Base-by-base conservation (phyloP, 1,140 invertebrate species). In the Mya arenaria region DNA sequence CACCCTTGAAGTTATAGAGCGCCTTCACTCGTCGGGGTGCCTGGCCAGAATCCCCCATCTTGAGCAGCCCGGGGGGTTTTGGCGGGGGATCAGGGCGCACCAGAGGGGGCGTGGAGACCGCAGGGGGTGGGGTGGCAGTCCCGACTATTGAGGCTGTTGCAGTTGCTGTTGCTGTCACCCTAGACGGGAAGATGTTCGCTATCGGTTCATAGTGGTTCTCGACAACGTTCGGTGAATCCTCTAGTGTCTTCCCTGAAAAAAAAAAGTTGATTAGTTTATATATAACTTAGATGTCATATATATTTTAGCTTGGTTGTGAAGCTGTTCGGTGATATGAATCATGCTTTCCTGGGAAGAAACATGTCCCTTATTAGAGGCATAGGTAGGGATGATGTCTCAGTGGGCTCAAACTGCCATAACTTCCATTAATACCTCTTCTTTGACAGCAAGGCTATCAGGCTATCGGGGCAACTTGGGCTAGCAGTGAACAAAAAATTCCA, bases 1-100 rank as follows among this genome's bases (percentile, higher is more conserved):
- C 96, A 63, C 97, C 97, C 94, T 97, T 97, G 92, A 99, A 99
- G 82, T 97, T 96, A 93, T 97, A 98, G 62, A 98, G 94, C 79
- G 98, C 97, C 91, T 97, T 96, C 13, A 98, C 97, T 58, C 89
- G 85, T 63, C 86, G 88, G 4, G 90, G 89, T 44, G 85, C 69
- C 82, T 83, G 83, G 52, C 83, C 78, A 39, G 80, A 74, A 34
- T 89, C 89, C 28, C 85, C 86, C 89, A 89, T 89, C 73, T 86
- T 87, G 4, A 65, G 65, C 10, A 86, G 73, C 55, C 82, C 74
- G 25, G 80, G 72, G 48, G 82, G 85, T 75, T 84, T 86, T 78
- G 83, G 82, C 41, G 84, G 85, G 28, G 85, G 69, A 60, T 85
- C 71, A 39, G 85, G 85, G 65, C 85, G 83, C 23, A 60, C 23